Evolutionary conservation across 2,113 vertebrate genomes (phyloP).

Genomic region (Kryptolebias marmoratus): DNA sequence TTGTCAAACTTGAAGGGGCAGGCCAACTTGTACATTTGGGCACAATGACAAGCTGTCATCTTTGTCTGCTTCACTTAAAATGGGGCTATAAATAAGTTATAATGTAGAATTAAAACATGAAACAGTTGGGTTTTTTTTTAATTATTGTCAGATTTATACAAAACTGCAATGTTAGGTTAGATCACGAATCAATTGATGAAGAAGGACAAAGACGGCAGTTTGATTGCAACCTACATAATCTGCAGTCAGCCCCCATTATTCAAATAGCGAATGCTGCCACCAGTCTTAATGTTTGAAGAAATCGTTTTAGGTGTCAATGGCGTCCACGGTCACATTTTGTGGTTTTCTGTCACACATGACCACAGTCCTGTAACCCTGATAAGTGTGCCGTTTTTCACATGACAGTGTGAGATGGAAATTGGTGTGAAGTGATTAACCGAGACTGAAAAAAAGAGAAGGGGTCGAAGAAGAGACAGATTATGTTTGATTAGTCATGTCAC

Average conservation of each 20-base stretch:
- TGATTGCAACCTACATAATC: not conserved
- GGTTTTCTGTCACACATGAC: constrained; percentile 8
- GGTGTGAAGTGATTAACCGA: constrained; percentile 28
- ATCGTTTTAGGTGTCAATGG: not conserved
- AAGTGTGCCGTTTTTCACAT: not conserved
- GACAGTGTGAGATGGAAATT: constrained; percentile 2
- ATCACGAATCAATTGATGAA: not conserved
- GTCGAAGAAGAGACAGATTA: constrained; percentile 48
- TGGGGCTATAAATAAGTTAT: no score
- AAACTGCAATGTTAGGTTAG: no score
- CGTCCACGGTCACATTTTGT: not conserved
- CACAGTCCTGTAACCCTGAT: not conserved
- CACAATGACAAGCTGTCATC: no score
- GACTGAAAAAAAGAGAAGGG: constrained; percentile 25
- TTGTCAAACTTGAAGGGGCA: no score
- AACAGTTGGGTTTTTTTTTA: no score
- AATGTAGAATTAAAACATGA: no score
- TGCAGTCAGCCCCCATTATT: not conserved
- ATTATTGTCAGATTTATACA: no score
- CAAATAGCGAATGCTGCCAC: not conserved
- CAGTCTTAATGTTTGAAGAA: not conserved
- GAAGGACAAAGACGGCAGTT: not conserved
- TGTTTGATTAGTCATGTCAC: constrained; percentile 55
- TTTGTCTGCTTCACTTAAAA: no score
- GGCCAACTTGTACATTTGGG: no score